Conservation (phyloP, 2,113 vertebrate species). For the Sprattus sprattus region DNA sequence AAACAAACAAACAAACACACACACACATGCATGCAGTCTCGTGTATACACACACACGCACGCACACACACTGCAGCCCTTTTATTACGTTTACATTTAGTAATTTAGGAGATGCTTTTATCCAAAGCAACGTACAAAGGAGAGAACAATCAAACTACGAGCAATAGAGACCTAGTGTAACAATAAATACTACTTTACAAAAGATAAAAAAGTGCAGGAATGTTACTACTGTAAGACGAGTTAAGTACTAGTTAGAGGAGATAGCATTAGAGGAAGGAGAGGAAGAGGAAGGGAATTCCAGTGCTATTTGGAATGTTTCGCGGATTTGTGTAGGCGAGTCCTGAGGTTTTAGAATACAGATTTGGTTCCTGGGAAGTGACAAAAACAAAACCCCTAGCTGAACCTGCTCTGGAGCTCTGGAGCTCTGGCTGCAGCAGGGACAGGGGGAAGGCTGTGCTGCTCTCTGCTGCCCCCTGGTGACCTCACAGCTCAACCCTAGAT, state of each 20-base stretch:
- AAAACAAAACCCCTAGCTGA: not conserved
- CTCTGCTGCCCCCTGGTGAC: not conserved
- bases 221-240: no score
- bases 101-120: no score
- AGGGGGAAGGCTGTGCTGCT: not conserved
- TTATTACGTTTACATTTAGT: no score
- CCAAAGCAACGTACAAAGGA: no score
- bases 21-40: no score
- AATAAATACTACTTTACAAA: no score
- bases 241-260: no score
- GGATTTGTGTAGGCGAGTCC: not conserved
- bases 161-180: no score
- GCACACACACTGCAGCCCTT: not conserved
- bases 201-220: no score
- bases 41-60: conserved; percentile 23
- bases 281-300: not conserved
- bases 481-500: not conserved
- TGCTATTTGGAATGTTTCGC: not conserved
- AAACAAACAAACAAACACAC: not conserved
- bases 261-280: no score
- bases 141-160: no score
- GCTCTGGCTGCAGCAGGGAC: not conserved
- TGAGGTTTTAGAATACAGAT: not conserved
- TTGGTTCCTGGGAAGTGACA: no score
- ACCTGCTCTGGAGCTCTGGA: not conserved